Conservation (phyloP, 2,888 invertebrate species). For the Caenorhabditis imperialis region DNA sequence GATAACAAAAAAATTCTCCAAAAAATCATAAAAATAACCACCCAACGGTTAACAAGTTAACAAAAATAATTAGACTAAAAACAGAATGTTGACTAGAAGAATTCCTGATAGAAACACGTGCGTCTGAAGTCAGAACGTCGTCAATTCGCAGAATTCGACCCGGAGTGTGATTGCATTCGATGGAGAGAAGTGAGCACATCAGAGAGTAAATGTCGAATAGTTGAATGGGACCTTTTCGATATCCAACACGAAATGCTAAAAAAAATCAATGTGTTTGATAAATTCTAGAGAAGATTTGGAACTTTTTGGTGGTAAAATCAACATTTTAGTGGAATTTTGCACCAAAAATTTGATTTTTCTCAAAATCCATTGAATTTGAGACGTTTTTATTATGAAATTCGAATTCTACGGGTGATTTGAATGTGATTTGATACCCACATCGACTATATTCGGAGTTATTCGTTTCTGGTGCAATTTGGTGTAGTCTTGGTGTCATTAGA, state of each 20-base stretch:
- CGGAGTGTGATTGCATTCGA: conserved; percentile 62
- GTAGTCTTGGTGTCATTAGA: too few species aligned
- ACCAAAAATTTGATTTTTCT: neutral
- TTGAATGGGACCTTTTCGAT: conserved; percentile 59
- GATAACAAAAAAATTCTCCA: too few species aligned
- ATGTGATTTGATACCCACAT: neutral
- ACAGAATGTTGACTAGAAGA: neutral
- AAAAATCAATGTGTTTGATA: neutral
- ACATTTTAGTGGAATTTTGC: neutral
- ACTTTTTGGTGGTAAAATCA: too few species aligned
- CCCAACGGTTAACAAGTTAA: too few species aligned
- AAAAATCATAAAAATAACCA: conserved; percentile 18
- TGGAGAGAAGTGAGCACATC: conserved; percentile 62
- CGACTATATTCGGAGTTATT: neutral
- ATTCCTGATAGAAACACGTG: conserved; percentile 56
- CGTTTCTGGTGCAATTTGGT: neutral
- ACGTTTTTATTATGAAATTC: too few species aligned
- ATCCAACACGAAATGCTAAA: conserved; percentile 63
- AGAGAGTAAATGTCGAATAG: conserved; percentile 65
- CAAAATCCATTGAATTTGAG: too few species aligned
- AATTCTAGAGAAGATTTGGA: neutral
- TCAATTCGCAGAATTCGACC: conserved; percentile 61
- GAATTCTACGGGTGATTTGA: too few species aligned
- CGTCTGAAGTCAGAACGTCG: conserved; percentile 60
- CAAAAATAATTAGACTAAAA: neutral